Base-by-base conservation (phyloP, 2,888 invertebrate genomes). In the Frankliniella intonsa region DNA sequence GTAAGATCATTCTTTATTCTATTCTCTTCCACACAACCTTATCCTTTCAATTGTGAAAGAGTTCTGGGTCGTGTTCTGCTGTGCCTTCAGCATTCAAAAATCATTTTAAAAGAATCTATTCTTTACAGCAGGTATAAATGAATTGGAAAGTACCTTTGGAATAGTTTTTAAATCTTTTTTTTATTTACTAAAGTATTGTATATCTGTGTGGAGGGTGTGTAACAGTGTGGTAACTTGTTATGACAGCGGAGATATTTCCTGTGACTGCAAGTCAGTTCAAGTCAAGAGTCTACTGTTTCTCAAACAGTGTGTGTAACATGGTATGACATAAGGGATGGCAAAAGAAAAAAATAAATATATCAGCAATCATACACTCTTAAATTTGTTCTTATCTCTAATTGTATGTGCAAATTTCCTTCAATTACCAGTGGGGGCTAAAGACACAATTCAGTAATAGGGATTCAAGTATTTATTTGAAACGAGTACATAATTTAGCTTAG, bases 341-440 rank as follows among this genome's bases (percentile, higher is more conserved):
- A 76, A 76, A 76, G 69, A 76, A 76, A 76, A 69, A 76, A 76
- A 76, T 76, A 76, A 76, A 76, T 76, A 76, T 76, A 76, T 76
- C 69, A 76, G 69, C 69, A 76, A 76, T 76, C 69, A 76, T 76
- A 76, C 69, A 76, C 69, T 76, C 25, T 25, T 25, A 76, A 76
- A 25, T 12, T 25, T 76, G 25, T 10, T 76, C 9, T 62, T 62
- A 62, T 76, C 25, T 9, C 38, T 3, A 5, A 5, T 38, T 2
- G 38, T 12, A 22, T 22, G 25, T 76, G 22, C 5, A 38, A 38
- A 38, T 11, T 11, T 25, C 69, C 69, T 25, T 19, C 25, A 25
- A 12, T 1, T 14, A 62, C 62, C 14, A 14, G 17, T n/a, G 14
- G n/a, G 62, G 14, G 14, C 14, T 62, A 17, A 10, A 17, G 0